A percentile compares a stretch with the other conserved stretches of the same genome.
Conservation (phyloP, 2,888 invertebrate genomes). For the Laspeyria flexula region DNA sequence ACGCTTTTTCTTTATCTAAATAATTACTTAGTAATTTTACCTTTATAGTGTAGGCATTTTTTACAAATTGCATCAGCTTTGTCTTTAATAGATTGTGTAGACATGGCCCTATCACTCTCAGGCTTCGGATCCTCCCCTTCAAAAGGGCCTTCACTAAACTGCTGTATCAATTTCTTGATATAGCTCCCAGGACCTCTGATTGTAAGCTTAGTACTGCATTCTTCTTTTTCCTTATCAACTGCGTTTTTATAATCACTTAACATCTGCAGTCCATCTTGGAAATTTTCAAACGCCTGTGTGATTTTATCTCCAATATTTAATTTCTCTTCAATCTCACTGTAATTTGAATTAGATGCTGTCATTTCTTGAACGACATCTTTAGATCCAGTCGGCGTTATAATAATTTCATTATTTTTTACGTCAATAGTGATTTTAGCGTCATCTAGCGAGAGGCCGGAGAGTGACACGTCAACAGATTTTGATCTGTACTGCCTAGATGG, state of each 20-base stretch:
- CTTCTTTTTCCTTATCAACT: constrained; percentile 51
- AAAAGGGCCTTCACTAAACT: constrained; percentile 80
- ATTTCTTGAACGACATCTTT: constrained; percentile 57
- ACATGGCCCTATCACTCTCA: constrained; percentile 69
- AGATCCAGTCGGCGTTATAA: constrained; percentile 73
- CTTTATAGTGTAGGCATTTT: constrained; percentile 83
- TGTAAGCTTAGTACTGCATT: constrained; percentile 67
- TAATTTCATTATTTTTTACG: constrained; percentile 75
- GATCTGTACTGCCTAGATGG: constrained; percentile 81
- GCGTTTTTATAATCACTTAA: constrained; percentile 58
- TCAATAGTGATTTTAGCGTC: constrained; percentile 77
- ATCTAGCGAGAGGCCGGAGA: constrained; percentile 67
- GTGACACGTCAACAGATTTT: constrained; percentile 84
- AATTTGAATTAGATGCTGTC: constrained; percentile 47
- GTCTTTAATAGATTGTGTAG: constrained; percentile 71
- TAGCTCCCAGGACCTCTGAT: constrained; percentile 79
- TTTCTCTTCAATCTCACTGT: constrained; percentile 69
- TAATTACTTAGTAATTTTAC: constrained; percentile 69
- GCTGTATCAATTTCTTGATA: constrained; percentile 80
- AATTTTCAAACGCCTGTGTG: constrained; percentile 69
- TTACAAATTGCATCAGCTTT: constrained; percentile 82
- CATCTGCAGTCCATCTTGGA: constrained; percentile 75
- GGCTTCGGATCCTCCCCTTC: constrained; percentile 72
- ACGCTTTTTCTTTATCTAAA: background rate
- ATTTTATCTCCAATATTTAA: constrained; percentile 71